phyloP scores from a whole-genome alignment of 2,888 invertebrate genomes.

The Linnaemya vulpina region DNA sequence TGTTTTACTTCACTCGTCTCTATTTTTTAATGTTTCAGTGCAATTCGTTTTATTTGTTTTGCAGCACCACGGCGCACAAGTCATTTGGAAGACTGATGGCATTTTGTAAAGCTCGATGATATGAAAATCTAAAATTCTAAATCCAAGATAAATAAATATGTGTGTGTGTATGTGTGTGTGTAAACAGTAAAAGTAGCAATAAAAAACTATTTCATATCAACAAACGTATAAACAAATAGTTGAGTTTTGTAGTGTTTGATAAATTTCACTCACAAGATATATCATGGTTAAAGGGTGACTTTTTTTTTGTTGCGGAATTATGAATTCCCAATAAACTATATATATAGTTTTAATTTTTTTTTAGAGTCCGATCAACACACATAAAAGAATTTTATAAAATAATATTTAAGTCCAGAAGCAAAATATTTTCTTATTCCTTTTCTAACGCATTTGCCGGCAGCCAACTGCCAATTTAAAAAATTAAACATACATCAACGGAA shows the following conservation, averaged over 20 bases:
- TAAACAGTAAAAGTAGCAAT: not conserved
- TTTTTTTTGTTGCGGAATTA: too few species aligned
- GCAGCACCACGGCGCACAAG: conserved; percentile 22
- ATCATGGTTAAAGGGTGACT: not conserved
- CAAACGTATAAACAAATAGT: not conserved
- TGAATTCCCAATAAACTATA: too few species aligned
- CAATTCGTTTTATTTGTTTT: not conserved
- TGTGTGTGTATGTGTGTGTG: not conserved
- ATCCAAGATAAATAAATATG: conserved; percentile 54
- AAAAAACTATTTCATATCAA: not conserved
- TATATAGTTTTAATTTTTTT: too few species aligned
- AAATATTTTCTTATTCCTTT: too few species aligned
- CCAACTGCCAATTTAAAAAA: too few species aligned
- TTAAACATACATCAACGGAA: too few species aligned
- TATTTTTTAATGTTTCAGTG: conserved; percentile 15
- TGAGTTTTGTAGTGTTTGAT: conserved; percentile 28
- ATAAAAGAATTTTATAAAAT: too few species aligned
- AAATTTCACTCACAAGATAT: not conserved
- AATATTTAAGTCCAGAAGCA: too few species aligned
- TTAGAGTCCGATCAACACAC: too few species aligned
- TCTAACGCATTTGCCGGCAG: too few species aligned
- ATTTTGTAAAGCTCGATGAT: conserved; percentile 17
- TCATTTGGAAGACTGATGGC: conserved; percentile 47
- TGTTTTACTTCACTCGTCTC: conserved; percentile 13
- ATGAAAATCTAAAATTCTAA: conserved; percentile 51